A percentile compares a stretch with the other conserved stretches of the same genome.
phyloP scores from a whole-genome alignment of 2,888 invertebrate genomes.

The Troides aeacus region DNA sequence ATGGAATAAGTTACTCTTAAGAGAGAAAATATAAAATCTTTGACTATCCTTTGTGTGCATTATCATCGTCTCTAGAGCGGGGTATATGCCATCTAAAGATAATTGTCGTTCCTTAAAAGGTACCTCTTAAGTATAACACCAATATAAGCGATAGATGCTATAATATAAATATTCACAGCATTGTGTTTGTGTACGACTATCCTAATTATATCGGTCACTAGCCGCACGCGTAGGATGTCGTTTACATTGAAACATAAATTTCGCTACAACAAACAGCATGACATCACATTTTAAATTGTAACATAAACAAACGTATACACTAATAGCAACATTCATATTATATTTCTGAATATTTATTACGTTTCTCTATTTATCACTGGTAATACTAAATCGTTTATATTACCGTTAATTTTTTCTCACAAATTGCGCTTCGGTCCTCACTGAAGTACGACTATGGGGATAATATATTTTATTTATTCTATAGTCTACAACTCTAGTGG shows the following conservation, averaged over 20 bases:
- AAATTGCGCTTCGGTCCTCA: too few species aligned
- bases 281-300: conserved; percentile 24
- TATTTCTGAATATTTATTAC: neutral
- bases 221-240: conserved; percentile 27
- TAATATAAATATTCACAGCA: neutral
- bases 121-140: neutral
- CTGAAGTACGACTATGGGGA: too few species aligned
- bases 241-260: conserved; percentile 28
- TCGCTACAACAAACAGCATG: conserved; percentile 24
- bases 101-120: too few species aligned
- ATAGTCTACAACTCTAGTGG: too few species aligned
- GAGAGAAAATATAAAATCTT: too few species aligned
- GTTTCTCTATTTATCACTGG: neutral
- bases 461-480: too few species aligned
- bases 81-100: too few species aligned
- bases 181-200: conserved; percentile 2
- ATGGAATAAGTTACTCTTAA: too few species aligned
- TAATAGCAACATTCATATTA: neutral
- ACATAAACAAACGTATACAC: neutral
- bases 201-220: conserved; percentile 27
- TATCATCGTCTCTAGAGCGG: too few species aligned
- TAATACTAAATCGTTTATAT: too few species aligned
- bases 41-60: too few species aligned
- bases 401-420: too few species aligned
- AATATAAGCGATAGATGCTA: neutral